Conservation (phyloP, 2,797 vertebrate species). For the Antennarius maculatus region DNA sequence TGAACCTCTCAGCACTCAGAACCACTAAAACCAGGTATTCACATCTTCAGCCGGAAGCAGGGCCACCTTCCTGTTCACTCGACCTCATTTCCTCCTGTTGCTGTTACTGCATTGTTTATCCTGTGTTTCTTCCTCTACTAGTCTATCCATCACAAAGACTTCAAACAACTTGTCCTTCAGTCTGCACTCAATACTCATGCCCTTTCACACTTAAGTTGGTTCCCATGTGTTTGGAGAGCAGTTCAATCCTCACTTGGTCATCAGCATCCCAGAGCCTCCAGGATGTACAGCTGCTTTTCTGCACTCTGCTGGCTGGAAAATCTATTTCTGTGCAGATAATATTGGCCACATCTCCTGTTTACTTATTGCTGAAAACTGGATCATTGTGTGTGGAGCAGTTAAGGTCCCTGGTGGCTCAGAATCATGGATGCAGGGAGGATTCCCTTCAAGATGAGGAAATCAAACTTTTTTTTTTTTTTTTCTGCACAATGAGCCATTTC, state of each 20-base stretch:
- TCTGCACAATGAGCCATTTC: background rate
- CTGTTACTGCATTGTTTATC: conserved; percentile 79
- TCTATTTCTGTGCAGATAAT: conserved; percentile 77
- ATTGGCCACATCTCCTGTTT: conserved; percentile 84
- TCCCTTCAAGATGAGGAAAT: conserved; percentile 51
- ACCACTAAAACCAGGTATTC: conserved; percentile 79
- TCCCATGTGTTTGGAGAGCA: conserved; percentile 75
- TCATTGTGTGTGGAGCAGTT: conserved; percentile 67
- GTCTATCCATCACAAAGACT: conserved; percentile 62
- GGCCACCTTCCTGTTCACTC: conserved; percentile 79
- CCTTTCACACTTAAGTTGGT: conserved; percentile 74
- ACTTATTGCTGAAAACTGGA: conserved; percentile 76
- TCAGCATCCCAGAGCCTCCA: conserved; percentile 68
- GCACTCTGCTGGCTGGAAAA: conserved; percentile 73
- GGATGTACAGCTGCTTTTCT: conserved; percentile 78
- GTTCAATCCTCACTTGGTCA: conserved; percentile 82
- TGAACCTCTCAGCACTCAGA: conserved; percentile 61
- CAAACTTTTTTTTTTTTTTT: conserved; percentile 14
- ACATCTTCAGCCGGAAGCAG: conserved; percentile 75
- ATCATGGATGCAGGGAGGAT: conserved; percentile 54
- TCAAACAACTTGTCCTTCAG: conserved; percentile 61
- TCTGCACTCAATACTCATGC: conserved; percentile 54
- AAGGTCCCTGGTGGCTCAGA: conserved; percentile 60
- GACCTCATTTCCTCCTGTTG: conserved; percentile 81
- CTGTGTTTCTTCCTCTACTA: conserved; percentile 76